Conservation (phyloP, 64 coral and sea anemone species). For the Acropora tenuis region DNA sequence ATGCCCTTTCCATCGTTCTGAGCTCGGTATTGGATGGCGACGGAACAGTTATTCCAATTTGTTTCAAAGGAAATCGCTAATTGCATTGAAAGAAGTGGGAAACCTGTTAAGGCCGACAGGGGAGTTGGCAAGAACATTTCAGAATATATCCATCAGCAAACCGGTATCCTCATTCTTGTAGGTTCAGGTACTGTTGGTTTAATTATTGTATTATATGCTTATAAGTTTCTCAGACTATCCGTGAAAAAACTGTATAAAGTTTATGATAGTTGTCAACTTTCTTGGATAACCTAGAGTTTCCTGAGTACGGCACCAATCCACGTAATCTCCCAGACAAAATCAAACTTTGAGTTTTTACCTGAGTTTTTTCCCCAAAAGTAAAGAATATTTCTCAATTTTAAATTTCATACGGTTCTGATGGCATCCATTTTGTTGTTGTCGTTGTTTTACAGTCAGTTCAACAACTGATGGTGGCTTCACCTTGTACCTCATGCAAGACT, state of each 20-base stretch:
- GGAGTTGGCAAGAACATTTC: slow-evolving; percentile 22
- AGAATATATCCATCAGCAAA: slow-evolving; percentile 22
- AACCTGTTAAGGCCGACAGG: slow-evolving; percentile 27
- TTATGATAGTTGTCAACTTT: slow-evolving; percentile 11
- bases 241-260: slow-evolving; percentile 1
- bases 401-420: background rate
- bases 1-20: too few species aligned
- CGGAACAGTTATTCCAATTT: slow-evolving; percentile 15
- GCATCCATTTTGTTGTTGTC: slow-evolving; percentile 1
- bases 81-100: background rate
- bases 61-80: slow-evolving; percentile 29
- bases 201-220: too few species aligned
- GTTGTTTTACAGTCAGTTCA: slow-evolving; percentile 17
- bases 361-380: too few species aligned
- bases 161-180: slow-evolving; percentile 44
- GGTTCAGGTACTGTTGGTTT: slow-evolving; percentile 56
- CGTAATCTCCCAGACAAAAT: background rate
- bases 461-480: slow-evolving; percentile 1
- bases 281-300: slow-evolving; percentile 13
- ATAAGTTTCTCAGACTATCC: background rate
- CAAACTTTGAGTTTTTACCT: background rate
- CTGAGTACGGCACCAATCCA: slow-evolving; percentile 8
- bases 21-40: too few species aligned
- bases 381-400: too few species aligned
- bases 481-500: slow-evolving; percentile 6